Percentiles rank a stretch among this genome's conserved stretches.
Conservation (phyloP, 2,888 invertebrate genomes). For the Bellardia bayeri region DNA sequence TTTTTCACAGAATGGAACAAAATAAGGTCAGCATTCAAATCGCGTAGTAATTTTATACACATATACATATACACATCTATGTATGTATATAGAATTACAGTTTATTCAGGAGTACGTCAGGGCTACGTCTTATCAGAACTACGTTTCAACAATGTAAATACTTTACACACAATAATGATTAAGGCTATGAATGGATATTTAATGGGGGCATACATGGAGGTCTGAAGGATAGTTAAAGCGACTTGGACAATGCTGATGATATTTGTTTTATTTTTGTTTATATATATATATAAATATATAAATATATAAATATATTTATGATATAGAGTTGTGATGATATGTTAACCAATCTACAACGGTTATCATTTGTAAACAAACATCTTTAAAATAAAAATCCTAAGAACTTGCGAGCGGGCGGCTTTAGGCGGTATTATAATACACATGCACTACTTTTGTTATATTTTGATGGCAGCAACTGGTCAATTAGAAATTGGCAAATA, state of each 20-base stretch:
- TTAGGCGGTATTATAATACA: not conserved
- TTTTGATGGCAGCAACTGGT: not conserved
- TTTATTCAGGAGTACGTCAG: conserved; percentile 63
- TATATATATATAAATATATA: conserved; percentile 3
- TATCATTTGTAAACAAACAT: conserved; percentile 30
- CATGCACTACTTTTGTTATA: conserved; percentile 35
- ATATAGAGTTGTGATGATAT: conserved; percentile 48
- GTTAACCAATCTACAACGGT: conserved; percentile 40
- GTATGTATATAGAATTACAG: conserved; percentile 66
- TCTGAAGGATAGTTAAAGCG: conserved; percentile 63
- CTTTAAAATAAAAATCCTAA: conserved; percentile 29
- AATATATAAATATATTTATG: conserved; percentile 38
- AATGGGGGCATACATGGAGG: conserved; percentile 50
- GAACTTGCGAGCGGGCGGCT: conserved; percentile 8
- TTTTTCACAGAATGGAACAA: conserved; percentile 38
- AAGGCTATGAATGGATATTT: conserved; percentile 47
- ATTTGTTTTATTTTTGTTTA: conserved; percentile 4
- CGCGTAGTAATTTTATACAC: conserved; percentile 66
- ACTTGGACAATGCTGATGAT: conserved; percentile 59
- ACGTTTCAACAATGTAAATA: conserved; percentile 74
- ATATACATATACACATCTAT: conserved; percentile 54
- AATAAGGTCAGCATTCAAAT: conserved; percentile 63
- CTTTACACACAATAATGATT: conserved; percentile 55
- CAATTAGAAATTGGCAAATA: not conserved
- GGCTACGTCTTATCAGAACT: conserved; percentile 69